Percentiles rank a stretch among this genome's conserved stretches.
Conservation (phyloP, 2,797 vertebrate genomes). For the Sebastes umbrosus region DNA sequence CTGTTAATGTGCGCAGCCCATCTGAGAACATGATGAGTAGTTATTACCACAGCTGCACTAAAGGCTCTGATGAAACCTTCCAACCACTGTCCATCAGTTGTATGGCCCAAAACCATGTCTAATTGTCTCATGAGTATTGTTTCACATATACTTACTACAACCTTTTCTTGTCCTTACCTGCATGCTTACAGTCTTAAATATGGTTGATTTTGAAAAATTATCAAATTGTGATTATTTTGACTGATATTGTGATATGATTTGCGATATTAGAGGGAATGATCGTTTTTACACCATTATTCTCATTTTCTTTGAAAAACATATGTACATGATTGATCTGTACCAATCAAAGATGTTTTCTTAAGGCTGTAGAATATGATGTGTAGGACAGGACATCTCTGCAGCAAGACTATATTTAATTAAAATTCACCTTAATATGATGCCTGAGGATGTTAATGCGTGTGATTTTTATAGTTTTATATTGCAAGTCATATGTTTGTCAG, state of each 20-base stretch:
- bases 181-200: background rate
- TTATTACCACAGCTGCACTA: conserved; percentile 34
- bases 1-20: conserved; percentile 47
- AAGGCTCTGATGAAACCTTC: conserved; percentile 23
- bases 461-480: background rate
- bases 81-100: conserved; percentile 16
- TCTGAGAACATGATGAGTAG: conserved; percentile 49
- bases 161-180: background rate
- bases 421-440: background rate
- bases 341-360: too few relatives aligned
- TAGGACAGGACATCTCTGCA: too few relatives aligned
- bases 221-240: too few relatives aligned
- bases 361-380: too few relatives aligned
- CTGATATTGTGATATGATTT: too few relatives aligned
- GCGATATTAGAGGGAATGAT: too few relatives aligned
- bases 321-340: too few relatives aligned
- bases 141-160: background rate
- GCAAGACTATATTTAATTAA: too few relatives aligned
- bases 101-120: background rate
- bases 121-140: background rate
- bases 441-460: background rate
- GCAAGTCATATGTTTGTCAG: too few relatives aligned
- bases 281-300: too few relatives aligned
- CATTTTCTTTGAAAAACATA: too few relatives aligned
- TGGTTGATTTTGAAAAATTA: too few relatives aligned